Conservation (phyloP, 2,797 vertebrate genomes). For the Peromyscus nudipes region DNA sequence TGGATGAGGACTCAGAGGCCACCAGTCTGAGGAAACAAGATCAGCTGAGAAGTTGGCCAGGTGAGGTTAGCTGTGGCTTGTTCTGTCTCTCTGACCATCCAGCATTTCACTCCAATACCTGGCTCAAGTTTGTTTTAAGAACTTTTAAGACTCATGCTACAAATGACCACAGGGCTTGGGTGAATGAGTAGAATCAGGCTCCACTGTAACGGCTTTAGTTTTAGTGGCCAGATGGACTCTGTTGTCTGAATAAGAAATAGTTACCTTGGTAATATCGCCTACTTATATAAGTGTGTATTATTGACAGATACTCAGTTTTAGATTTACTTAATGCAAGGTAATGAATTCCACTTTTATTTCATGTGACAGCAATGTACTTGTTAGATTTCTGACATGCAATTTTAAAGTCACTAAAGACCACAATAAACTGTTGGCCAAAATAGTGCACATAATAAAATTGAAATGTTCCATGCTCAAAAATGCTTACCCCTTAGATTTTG, state of each 20-base stretch:
- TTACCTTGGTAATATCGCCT: neutral
- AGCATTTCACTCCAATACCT: too few species aligned
- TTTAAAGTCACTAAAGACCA: neutral
- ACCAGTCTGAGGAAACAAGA: too few species aligned
- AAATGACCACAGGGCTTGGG: neutral
- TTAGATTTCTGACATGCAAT: neutral
- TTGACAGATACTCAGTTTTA: neutral
- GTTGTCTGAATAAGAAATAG: neutral
- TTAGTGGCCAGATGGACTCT: neutral
- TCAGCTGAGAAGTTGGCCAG: too few species aligned
- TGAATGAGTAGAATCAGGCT: neutral
- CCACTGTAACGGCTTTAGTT: neutral
- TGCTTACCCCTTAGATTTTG: neutral
- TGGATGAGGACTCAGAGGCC: too few species aligned
- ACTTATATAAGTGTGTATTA: neutral
- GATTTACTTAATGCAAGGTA: neutral
- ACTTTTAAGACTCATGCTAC: too few species aligned
- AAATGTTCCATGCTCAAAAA: neutral
- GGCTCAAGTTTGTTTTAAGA: too few species aligned
- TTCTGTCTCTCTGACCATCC: too few species aligned
- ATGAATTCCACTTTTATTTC: neutral
- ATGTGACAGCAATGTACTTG: neutral
- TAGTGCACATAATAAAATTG: neutral
- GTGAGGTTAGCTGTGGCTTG: too few species aligned
- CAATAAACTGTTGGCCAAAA: neutral